Base-by-base conservation (phyloP, 2,797 vertebrate species). In the Sebastes kiyomatsui region DNA sequence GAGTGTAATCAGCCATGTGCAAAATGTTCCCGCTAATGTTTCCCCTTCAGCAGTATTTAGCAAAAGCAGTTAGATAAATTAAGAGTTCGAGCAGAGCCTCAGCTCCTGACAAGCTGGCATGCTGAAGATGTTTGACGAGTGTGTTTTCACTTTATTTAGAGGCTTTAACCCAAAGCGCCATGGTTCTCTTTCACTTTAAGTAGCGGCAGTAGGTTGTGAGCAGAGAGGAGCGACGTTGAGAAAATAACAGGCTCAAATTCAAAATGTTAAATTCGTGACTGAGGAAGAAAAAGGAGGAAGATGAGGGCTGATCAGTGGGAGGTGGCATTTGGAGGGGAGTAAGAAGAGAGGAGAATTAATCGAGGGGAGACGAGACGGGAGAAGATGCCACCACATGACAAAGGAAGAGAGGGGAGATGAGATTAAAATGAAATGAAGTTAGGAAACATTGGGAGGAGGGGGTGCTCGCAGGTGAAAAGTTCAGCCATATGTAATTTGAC, bases 401-500 rank as follows among this genome's bases (percentile, higher is more conserved):
- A 69, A 72, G 33, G 42, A 55, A 54, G 54, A 71, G 68, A 61
- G 5, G 12, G 2, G 67, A 65, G 67, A 81, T 64, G 66, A 66
- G 70, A 68, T 87, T 76, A 80, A 84, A 82, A 68, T 75, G 30
- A 80, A 80, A 81, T 77, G 8, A 77, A 76, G 32, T 65, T 42
- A 1, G 42, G n/a, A 56, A 38, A 71, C 52, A 9, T 5, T 6
- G 27, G 13, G n/a, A 64, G 30, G 54, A 27, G 55, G 22, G 35
- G 30, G 25, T 9, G 67, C 54, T 49, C 1, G 10, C 27, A 49
- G 72, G 62, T 72, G 28, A 80, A 60, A 65, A 33, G 56, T 73
- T 82, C 73, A 77, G 28, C 65, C 18, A 6, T 71, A 28, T 30
- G 18, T 60, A 49, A 65, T 75, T 49, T 84, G 69, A 85, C 71